Evolutionary conservation across 2,113 vertebrate species (phyloP).

Genomic region (Periophthalmodon schlosseri): DNA sequence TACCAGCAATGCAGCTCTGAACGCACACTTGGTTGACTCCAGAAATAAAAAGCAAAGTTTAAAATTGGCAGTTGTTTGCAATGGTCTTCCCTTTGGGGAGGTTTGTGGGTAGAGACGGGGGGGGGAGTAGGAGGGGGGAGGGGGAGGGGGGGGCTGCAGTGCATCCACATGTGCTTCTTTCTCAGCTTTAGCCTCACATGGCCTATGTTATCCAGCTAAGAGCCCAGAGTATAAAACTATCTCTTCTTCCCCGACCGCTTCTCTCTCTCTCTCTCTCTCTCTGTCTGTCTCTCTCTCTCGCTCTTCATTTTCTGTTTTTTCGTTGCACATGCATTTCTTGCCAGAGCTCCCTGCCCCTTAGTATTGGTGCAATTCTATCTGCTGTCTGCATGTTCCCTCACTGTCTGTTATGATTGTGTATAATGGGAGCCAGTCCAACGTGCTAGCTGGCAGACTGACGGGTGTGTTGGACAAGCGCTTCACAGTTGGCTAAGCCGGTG

Average conservation of each 20-base stretch:
- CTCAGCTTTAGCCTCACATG: slow-evolving; percentile 61
- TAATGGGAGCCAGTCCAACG: slow-evolving; percentile 66
- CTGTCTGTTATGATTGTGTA: slow-evolving; percentile 69
- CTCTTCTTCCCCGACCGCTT: slow-evolving; percentile 26
- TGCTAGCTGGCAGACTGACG: slow-evolving; percentile 70
- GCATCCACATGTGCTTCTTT: slow-evolving; percentile 72
- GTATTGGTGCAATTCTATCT: slow-evolving; percentile 54
- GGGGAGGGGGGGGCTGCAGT: slow-evolving; percentile 44
- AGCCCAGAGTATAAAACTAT: slow-evolving; percentile 34
- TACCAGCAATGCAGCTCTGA: slow-evolving; percentile 23
- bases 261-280: not conserved
- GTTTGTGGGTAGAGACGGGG: slow-evolving; percentile 45
- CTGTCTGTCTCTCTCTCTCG: not conserved
- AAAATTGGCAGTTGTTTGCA: slow-evolving; percentile 58
- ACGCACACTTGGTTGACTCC: slow-evolving; percentile 31
- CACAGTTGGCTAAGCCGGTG: slow-evolving; percentile 67
- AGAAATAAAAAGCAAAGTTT: slow-evolving; percentile 60
- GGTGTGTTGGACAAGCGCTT: slow-evolving; percentile 75
- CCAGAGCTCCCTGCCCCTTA: slow-evolving; percentile 35
- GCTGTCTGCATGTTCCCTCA: slow-evolving; percentile 64
- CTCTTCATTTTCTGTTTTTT: slow-evolving; percentile 16
- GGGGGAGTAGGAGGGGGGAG: slow-evolving; percentile 3
- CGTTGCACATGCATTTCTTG: slow-evolving; percentile 19
- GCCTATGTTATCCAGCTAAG: slow-evolving; percentile 56
- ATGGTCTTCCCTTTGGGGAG: slow-evolving; percentile 60